Evolutionary conservation across 2,113 vertebrate species (phyloP).

Genomic region (Reinhardtius hippoglossoides): DNA sequence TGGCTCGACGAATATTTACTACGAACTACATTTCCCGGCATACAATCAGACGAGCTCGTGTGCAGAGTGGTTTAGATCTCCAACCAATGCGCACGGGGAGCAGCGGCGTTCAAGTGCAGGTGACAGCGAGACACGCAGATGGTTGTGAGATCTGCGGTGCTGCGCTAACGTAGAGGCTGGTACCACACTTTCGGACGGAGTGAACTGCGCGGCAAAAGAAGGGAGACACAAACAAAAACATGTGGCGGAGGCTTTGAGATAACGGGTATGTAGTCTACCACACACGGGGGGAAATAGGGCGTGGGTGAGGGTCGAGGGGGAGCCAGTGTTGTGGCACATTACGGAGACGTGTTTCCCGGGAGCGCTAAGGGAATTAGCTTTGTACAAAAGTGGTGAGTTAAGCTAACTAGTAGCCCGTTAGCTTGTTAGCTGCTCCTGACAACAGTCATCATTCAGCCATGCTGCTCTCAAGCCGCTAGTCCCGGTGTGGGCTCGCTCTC

Average conservation of each 20-base stretch:
- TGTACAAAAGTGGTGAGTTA: conserved; percentile 47
- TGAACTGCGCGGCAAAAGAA: conserved; percentile 85
- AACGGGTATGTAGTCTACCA: conserved; percentile 64
- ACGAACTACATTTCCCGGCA: conserved; percentile 61
- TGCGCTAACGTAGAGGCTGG: conserved; percentile 9
- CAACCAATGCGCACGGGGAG: too few species aligned
- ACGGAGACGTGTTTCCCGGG: neutral
- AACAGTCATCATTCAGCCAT: conserved; percentile 23
- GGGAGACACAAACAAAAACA: conserved; percentile 85
- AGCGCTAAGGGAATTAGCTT: neutral
- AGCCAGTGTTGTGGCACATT: fast-evolving
- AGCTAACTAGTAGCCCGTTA: conserved; percentile 71
- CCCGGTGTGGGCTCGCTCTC: neutral
- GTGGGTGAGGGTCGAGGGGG: neutral
- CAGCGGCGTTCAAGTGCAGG: fast-evolving
- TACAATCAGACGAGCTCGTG: neutral
- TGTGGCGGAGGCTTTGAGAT: conserved; percentile 77
- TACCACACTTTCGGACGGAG: conserved; percentile 37
- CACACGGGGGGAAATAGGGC: neutral
- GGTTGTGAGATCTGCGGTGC: conserved; percentile 42
- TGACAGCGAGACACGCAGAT: fast-evolving
- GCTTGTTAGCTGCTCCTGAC: conserved; percentile 59
- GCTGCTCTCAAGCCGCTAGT: neutral
- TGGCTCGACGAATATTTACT: neutral
- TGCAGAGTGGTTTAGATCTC: neutral